Conservation (phyloP, 2,113 vertebrate species). For the Mus spicilegus region DNA sequence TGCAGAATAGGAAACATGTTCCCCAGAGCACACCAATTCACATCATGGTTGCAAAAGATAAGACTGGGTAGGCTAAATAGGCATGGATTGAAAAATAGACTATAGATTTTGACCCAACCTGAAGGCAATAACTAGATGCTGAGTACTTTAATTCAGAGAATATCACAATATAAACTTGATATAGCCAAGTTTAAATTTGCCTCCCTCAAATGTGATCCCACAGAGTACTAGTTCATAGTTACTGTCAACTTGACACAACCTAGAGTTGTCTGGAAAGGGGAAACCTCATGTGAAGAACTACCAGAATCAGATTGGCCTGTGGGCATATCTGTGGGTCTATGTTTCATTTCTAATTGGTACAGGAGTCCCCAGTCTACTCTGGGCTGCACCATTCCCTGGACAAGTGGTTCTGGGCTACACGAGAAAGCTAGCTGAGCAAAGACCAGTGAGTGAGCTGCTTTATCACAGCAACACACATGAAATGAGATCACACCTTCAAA, state of each 20-base stretch:
- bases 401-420: too few relatives aligned
- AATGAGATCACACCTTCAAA: neutral
- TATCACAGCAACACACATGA: neutral
- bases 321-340: neutral
- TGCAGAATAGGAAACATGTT: neutral
- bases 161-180: neutral
- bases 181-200: rapidly evolving
- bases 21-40: neutral
- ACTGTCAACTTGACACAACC: neutral
- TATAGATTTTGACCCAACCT: neutral
- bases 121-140: neutral
- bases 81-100: neutral
- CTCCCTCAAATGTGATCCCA: neutral
- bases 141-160: neutral
- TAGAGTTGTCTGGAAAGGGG: neutral
- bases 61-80: too few relatives aligned
- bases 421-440: neutral
- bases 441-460: neutral
- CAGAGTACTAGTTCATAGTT: neutral
- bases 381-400: neutral
- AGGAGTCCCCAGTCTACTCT: neutral
- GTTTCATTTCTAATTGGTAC: neutral
- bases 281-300: neutral
- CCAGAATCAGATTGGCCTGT: neutral
- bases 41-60: neutral